Evolutionary conservation across 2,113 vertebrate species (phyloP), one percentile per base, ranked within the genome.

Genomic region (Amia ocellicauda): DNA sequence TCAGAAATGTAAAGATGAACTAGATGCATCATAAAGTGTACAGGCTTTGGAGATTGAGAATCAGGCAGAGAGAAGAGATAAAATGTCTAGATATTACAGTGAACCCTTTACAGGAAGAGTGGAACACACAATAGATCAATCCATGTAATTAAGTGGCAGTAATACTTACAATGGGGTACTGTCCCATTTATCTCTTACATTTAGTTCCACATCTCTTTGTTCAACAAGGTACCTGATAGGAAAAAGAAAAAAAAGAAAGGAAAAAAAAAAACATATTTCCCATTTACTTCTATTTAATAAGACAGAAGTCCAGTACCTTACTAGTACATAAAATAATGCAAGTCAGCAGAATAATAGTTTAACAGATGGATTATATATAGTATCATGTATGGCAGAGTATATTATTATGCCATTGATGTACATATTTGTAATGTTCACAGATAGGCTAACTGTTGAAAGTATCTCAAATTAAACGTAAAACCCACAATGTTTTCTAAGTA

Each of bases 171-270:
- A 76, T 0, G 96, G 97, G 31, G 94, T 98, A 78, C 95, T 98
- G 88, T 99, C 94, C 95, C 97, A 99, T 68, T 94, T 96, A 77
- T 98, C 96, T 73, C 93, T 91, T 45, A 98, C 91, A 76, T 98
- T 99, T 70, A 98, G 89, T 78, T 97, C 95, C 85, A 96, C 93
- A 54, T 98, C 96, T 66, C 93, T 91, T 81, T 98, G 93, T 65
- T 98, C 97, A 80, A 98, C 89, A 81, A 98, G 90, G 78, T 97
- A 93, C 78, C 95, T 99, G 71, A 51, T 75, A 72, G 5, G 77
- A 62, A 72, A 53, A 56, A n/a, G 58, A 42, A 27, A 3, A 10
- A 10, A 57, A 26, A 49, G 45, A 60, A 2, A 58, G 1, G n/a
- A n/a, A n/a, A n/a, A n/a, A 47, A 22, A 13, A 17, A 36, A 36